Conservation (phyloP, 2,113 vertebrate species). For the Pangasianodon gigas region DNA sequence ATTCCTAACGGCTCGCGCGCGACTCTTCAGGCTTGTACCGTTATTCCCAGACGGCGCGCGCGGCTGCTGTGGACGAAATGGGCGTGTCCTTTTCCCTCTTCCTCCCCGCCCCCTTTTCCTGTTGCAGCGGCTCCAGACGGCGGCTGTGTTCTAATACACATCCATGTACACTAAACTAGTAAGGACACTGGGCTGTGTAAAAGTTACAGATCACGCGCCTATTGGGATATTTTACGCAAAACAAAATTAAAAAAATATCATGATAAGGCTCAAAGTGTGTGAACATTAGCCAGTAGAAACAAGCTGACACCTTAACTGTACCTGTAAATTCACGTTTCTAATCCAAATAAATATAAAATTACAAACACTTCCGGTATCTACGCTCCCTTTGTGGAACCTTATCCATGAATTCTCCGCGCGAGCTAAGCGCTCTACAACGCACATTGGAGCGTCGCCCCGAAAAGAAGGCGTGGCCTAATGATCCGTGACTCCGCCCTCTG, state of each 20-base stretch:
- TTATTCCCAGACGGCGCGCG: constrained; percentile 63
- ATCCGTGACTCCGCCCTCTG: constrained; percentile 63
- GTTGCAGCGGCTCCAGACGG: background rate
- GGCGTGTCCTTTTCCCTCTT: constrained; percentile 64
- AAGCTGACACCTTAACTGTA: background rate
- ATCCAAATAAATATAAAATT: background rate
- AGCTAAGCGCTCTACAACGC: background rate
- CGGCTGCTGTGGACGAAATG: constrained; percentile 48
- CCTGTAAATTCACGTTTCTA: background rate
- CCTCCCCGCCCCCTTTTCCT: constrained; percentile 32
- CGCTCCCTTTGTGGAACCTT: background rate
- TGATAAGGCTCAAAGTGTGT: background rate
- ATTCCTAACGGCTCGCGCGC: constrained; percentile 7
- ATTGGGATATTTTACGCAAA: background rate
- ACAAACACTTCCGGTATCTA: background rate
- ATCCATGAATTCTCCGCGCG: background rate
- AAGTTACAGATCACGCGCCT: no score
- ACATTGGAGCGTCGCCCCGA: constrained; percentile 10
- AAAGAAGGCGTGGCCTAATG: constrained; percentile 67
- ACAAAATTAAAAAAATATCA: no score
- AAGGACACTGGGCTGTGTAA: background rate
- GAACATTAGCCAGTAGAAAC: background rate
- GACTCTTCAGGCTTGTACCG: constrained; percentile 53
- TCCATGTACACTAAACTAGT: background rate
- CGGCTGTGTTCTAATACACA: constrained; percentile 1